Evolutionary conservation across 2,113 vertebrate genomes (phyloP), one percentile per base, ranked within the genome.

Genomic region (Lepisosteus oculatus): DNA sequence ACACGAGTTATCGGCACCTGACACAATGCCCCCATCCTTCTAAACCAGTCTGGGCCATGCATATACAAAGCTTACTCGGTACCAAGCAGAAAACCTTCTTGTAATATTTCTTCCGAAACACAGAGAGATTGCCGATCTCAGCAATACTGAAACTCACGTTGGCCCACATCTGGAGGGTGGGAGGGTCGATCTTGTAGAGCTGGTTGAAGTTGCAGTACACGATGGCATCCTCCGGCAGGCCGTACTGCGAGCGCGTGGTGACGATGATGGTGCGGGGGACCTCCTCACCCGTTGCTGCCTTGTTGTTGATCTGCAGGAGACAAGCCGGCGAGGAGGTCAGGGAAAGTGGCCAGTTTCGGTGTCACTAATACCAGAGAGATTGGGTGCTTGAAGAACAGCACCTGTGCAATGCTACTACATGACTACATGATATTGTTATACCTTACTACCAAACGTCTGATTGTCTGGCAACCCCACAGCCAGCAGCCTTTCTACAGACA

Each of bases 161-260:
- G 78, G 95, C 97, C 97, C 97, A 99, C 96, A 98, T 99, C 80
- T 99, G 96, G 71, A 99, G 88, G 43, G 97, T 99, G 63, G 96
- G 93, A 13, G 97, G 97, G 74, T 99, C 97, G 57, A 99, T 99
- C 87, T 99, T 99, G 79, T 99, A 99, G 3, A 99, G 93, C 86
- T 99, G 97, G 83, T 99, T 99, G 55, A 99, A 99, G 86, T 99
- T 99, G 80, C 97, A 99, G 79, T 99, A 99, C 2, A 99, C 97
- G 13, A 99, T 96, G 12, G 97, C 94, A 85, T 99, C 97, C 80
- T 99, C 97, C 12, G 97, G 97, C 6, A 99, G 90, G 9, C 97
- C 97, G 0, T 99, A 99, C 79, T 99, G 97, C 71, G 97, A 99
- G 73, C 97, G 97, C 0, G 97, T 99, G 6, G 97, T 99, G 65